Evolutionary conservation across 2,797 vertebrate species (phyloP).

Genomic region (Hephaestus fuliginosus): DNA sequence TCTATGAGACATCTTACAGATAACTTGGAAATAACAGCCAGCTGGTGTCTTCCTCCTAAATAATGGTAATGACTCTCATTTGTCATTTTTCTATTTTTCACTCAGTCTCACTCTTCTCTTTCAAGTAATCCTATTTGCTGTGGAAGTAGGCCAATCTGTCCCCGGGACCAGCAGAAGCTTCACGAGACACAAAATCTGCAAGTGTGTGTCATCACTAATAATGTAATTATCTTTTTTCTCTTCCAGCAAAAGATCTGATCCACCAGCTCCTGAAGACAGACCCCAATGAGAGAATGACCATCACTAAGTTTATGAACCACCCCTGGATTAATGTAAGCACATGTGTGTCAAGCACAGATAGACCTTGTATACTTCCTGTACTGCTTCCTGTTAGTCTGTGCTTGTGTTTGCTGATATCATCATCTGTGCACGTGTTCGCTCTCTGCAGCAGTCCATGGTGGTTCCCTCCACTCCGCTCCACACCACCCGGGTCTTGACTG

Average conservation of each 20-base stretch:
- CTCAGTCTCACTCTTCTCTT: constrained; percentile 6
- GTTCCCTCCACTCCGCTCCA: constrained; percentile 97
- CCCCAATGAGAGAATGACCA: constrained; percentile 96
- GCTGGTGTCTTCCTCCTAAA: constrained; percentile 5
- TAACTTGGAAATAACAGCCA: background rate
- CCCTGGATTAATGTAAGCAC: constrained; percentile 97
- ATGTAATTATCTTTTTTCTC: constrained; percentile 23
- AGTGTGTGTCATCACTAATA: background rate
- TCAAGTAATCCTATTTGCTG: constrained; percentile 19
- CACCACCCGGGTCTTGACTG: constrained; percentile 94
- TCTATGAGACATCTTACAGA: background rate
- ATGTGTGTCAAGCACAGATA: background rate
- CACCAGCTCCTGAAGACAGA: constrained; percentile 95
- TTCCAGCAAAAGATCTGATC: constrained; percentile 94
- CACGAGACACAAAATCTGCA: background rate
- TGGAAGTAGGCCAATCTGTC: constrained; percentile 31
- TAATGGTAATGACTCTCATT: background rate
- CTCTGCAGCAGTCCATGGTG: constrained; percentile 91
- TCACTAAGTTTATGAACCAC: constrained; percentile 96
- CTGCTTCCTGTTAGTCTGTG: constrained; percentile 8
- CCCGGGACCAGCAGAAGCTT: background rate
- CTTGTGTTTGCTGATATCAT: constrained; percentile 21
- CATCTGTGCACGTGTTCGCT: constrained; percentile 24
- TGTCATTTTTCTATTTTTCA: background rate
- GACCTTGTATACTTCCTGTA: background rate